These are phyloP conservation scores for Muraenolepis orangiensis DNA, from an alignment of 2,797 vertebrate species.

Conservation along the genomic window DNA sequence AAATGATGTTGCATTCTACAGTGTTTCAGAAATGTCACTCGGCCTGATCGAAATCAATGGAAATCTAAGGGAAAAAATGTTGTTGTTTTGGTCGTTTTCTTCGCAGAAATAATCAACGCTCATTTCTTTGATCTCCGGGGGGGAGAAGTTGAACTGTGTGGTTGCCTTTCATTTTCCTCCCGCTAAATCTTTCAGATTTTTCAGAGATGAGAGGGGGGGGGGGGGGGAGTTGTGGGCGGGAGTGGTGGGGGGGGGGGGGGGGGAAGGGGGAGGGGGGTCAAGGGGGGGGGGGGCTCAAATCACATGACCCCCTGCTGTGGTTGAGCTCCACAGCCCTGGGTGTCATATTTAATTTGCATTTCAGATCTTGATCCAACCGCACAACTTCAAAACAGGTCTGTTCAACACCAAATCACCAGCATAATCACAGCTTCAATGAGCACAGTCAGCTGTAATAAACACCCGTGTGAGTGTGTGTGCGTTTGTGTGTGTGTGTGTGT, in stretches of 20 bases:
- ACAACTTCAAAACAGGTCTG: conserved; percentile 26
- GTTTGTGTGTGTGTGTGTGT: neutral
- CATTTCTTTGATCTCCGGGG: neutral
- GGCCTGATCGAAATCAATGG: neutral
- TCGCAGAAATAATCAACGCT: neutral
- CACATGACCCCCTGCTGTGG: conserved; percentile 22
- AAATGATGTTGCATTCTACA: neutral
- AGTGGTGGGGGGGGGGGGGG: neutral
- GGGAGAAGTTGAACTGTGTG: conserved; percentile 4
- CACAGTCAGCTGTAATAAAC: neutral
- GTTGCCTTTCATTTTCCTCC: conserved; percentile 6
- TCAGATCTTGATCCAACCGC: conserved; percentile 53
- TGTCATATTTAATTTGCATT: conserved; percentile 54
- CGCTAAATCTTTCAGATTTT: conserved; percentile 2
- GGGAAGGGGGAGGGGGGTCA: neutral
- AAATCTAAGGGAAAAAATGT: neutral
- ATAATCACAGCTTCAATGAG: neutral
- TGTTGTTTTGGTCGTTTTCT: neutral
- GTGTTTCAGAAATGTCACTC: neutral
- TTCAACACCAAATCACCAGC: conserved; percentile 35
- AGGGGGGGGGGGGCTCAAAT: neutral
- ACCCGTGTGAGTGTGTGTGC: neutral
- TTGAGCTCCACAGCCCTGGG: conserved; percentile 15
- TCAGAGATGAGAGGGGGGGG: neutral
- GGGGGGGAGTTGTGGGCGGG: neutral